phyloP scores from a whole-genome alignment of 1,140 invertebrate genomes.

The Drosophila asahinai region DNA sequence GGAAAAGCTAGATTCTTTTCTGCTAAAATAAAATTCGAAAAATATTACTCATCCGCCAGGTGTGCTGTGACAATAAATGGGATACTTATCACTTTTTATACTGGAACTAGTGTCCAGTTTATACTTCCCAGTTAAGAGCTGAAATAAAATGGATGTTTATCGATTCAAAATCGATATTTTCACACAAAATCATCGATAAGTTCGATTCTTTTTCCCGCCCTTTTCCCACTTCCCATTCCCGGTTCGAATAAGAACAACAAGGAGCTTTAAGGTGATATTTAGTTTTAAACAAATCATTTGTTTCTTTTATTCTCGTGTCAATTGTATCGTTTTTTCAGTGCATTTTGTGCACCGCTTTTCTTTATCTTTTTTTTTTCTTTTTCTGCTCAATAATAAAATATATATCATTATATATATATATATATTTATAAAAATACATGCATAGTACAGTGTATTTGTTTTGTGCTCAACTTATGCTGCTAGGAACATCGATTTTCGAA shows the following conservation, averaged over 20 bases:
- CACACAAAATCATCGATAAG: neutral
- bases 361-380: conserved; percentile 4
- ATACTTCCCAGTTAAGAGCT: neutral
- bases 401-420: conserved; percentile 1
- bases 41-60: neutral
- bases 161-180: neutral
- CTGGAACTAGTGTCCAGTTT: neutral
- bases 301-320: conserved; percentile 63
- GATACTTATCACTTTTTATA: neutral
- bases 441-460: conserved; percentile 47
- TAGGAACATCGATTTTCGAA: conserved; percentile 70
- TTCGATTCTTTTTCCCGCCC: neutral
- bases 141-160: neutral
- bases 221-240: neutral
- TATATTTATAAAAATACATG: conserved; percentile 31
- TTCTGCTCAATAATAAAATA: conserved; percentile 9
- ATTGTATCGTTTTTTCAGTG: conserved; percentile 22
- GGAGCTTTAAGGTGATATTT: conserved; percentile 44
- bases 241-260: conserved; percentile 41
- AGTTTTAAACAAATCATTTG: conserved; percentile 64
- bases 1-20: neutral
- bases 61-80: neutral
- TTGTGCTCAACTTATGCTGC: conserved; percentile 47
- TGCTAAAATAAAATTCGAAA: neutral
- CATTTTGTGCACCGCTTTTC: conserved; percentile 17